Evolutionary conservation across 2,888 invertebrate genomes (phyloP), one percentile per base, ranked within the genome.

Genomic region (Drosophila affinis): DNA sequence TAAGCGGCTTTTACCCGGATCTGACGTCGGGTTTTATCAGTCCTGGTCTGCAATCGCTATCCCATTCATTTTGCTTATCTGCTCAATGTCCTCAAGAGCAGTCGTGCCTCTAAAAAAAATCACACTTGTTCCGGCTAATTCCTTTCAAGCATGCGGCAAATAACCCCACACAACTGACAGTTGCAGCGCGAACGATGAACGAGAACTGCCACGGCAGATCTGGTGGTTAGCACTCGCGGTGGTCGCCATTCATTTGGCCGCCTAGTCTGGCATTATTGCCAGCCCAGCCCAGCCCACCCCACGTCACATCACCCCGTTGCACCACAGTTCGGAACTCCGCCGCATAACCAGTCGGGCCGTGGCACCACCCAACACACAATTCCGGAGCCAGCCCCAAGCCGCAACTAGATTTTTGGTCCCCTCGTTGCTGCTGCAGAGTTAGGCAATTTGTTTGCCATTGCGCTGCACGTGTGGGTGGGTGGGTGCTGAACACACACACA

Each of bases 361-460:
- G 32, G 29, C 9, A 21, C 47, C 21, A 49, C 51, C n/a, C 46
- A 39, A 34, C 21, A 27, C 17, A 27, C 57, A 73, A 70, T 56
- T 56, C 52, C 62, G 68, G 27, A 62, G 60, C 62, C 53, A 47
- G 78, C 71, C 69, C 58, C 46, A 53, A 76, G 78, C 85, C 87
- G 51, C 86, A 87, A 82, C 88, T 87, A 85, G 83, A 81, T 83
- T 87, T 82, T 87, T 79, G 77, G 82, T 76, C 84, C 67, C 76
- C 58, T 62, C 61, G 64, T 65, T 68, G 57, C 51, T 62, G 79
- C 62, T 67, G 57, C 67, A 72, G 67, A 72, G 59, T 70, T 84
- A 73, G 83, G 83, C 86, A 87, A 83, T 83, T 83, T 83, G 83
- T 83, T 87, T 83, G 88, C 79, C 88, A 76, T 85, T 81, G 79